These are phyloP conservation scores for Erebia aethiops DNA, from an alignment of 2,888 invertebrate genomes.

Conservation along the genomic window DNA sequence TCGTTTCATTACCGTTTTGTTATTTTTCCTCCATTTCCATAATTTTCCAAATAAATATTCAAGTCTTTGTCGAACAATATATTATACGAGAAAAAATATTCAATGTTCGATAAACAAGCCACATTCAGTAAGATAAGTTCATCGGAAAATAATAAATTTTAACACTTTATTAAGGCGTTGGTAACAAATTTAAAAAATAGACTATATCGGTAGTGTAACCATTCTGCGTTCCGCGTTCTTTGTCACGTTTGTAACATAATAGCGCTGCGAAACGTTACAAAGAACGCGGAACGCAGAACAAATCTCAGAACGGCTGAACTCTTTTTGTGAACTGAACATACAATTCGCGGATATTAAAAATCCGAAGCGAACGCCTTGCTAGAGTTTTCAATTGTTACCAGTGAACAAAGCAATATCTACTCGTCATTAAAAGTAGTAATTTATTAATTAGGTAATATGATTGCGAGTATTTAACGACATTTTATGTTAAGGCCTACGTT, in stretches of 20 bases:
- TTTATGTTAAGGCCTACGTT: no score
- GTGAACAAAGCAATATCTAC: slow-evolving; percentile 17
- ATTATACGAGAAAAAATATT: no score
- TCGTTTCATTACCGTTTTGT: background rate
- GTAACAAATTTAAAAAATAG: background rate
- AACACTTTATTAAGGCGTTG: background rate
- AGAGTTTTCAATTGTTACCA: slow-evolving; percentile 18
- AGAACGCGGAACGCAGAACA: no score
- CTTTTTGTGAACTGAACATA: background rate
- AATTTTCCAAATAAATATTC: background rate
- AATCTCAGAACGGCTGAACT: no score
- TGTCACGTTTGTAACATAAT: no score
- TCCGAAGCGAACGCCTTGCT: slow-evolving; percentile 10
- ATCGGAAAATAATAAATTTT: background rate
- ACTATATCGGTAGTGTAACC: no score
- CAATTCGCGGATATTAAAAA: slow-evolving; percentile 13
- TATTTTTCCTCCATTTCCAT: background rate
- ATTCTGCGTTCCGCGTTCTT: no score
- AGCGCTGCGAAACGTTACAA: no score
- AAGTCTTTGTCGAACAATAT: no score
- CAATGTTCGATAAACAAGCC: no score
- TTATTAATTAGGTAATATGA: background rate
- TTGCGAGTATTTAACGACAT: no score
- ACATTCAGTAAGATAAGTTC: no score
- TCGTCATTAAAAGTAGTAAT: slow-evolving; percentile 11